phyloP scores from a whole-genome alignment of 2,113 vertebrate genomes.

The Mus musculus region DNA sequence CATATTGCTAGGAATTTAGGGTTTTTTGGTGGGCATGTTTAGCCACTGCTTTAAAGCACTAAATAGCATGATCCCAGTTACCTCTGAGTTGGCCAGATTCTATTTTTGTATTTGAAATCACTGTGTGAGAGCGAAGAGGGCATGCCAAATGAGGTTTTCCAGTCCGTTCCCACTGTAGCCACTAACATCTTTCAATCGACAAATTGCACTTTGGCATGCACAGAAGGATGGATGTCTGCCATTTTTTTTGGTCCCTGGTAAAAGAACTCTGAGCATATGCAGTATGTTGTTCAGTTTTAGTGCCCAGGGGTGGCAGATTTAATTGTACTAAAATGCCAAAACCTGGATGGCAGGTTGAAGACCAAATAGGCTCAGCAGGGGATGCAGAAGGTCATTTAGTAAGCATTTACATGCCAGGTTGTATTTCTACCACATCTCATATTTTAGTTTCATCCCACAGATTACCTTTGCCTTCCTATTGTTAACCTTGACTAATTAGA shows the following conservation, averaged over 20 bases:
- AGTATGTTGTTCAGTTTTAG: constrained; percentile 80
- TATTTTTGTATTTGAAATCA: constrained; percentile 33
- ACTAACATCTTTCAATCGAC: constrained; percentile 77
- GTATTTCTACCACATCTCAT: constrained; percentile 78
- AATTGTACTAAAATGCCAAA: constrained; percentile 80
- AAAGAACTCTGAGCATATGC: constrained; percentile 82
- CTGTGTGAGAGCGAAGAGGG: constrained; percentile 23
- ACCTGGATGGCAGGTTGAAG: constrained; percentile 80
- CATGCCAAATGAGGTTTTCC: constrained; percentile 70
- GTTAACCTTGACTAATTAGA: constrained; percentile 77
- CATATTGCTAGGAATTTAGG: neutral
- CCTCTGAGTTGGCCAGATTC: constrained; percentile 63
- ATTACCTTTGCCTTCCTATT: constrained; percentile 75
- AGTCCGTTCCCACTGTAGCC: constrained; percentile 70
- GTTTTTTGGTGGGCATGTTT: neutral
- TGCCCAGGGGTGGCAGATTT: constrained; percentile 79
- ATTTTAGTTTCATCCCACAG: constrained; percentile 81
- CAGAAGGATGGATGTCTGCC: constrained; percentile 83
- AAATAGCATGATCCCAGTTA: constrained; percentile 72
- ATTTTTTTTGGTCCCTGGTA: constrained; percentile 73
- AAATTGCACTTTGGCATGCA: constrained; percentile 83
- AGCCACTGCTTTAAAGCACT: constrained; percentile 37
- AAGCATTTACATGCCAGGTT: constrained; percentile 76
- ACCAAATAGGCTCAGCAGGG: constrained; percentile 81
- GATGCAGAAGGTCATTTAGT: constrained; percentile 83